Base-by-base conservation (phyloP, 1,140 invertebrate species). In the Lethocerus indicus region DNA sequence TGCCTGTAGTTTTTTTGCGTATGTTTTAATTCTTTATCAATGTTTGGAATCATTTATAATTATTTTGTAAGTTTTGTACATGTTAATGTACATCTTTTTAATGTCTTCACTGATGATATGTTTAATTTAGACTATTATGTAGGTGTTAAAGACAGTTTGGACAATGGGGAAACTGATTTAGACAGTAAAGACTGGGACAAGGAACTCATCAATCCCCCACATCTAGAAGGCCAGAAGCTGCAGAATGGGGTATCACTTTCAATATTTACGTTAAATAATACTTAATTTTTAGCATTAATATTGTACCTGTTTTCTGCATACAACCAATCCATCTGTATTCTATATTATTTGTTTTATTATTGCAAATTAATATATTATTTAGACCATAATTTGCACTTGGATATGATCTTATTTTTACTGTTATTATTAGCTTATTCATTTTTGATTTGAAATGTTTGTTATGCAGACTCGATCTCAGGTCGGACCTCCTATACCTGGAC, bases 191-290 rank as follows among this genome's bases (percentile, higher is more conserved):
- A 45, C 14, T 51, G 49, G 49, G 49, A 51, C 21, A 44, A 40
- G 39, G 49, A 51, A 27, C 2, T 24, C 7, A 26, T 39, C 21
- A 49, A 40, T 21, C 27, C 35, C 25, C 18, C 23, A 7, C 48
- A 43, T 25, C 4, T 25, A 21, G 12, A 20, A 13, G 21, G 21
- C 16, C 21, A 43, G 4, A 21, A 23, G 13, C 41, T 5, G 14
- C 23, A 36, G n/a, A 49, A 49, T 51, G 49, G 49, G 25, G 49
- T 51, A 51, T n/a, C n/a, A n/a, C n/a, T n/a, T n/a, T n/a, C n/a
- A n/a, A 35, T 35, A 9, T 12, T 35, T 12, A 35, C 9, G n/a
- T 35, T 35, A 12, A 35, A 35, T 35, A n/a, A n/a, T n/a, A n/a
- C n/a, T n/a, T n/a, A n/a, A n/a, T n/a, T n/a, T n/a, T n/a, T n/a